Percentiles rank a stretch among this genome's conserved stretches.
phyloP scores from a whole-genome alignment of 2,113 vertebrate genomes.

The Diadophis punctatus region DNA sequence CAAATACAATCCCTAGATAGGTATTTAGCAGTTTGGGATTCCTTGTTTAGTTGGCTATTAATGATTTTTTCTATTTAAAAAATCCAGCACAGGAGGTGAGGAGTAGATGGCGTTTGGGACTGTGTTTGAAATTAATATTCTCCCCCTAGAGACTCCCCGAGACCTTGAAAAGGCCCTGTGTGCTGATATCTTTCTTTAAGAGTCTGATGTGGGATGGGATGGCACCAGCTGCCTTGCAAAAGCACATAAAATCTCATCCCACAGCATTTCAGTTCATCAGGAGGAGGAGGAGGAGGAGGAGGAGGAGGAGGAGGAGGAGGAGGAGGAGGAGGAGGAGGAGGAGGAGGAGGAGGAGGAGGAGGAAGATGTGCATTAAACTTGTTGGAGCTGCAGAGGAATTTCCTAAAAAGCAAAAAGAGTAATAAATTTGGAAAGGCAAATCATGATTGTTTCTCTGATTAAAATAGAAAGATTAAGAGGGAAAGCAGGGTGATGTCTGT shows the following conservation, averaged over 20 bases:
- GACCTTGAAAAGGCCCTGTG: background rate
- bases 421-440: background rate
- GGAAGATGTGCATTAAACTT: background rate
- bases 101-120: background rate
- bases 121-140: background rate
- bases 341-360: background rate
- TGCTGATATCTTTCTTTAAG: background rate
- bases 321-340: background rate
- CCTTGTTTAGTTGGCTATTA: background rate
- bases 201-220: background rate
- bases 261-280: background rate
- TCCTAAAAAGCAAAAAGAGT: background rate
- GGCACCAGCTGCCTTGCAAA: background rate
- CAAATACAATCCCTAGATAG: background rate
- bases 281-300: background rate
- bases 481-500: background rate
- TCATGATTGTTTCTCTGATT: background rate
- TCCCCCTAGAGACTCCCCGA: background rate
- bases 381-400: background rate
- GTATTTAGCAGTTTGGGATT: background rate
- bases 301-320: background rate
- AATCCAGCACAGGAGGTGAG: background rate
- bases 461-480: background rate
- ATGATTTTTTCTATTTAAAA: background rate
- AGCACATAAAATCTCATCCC: background rate